Base-by-base conservation (phyloP, 2,113 vertebrate species). In the Mobula hypostoma region DNA sequence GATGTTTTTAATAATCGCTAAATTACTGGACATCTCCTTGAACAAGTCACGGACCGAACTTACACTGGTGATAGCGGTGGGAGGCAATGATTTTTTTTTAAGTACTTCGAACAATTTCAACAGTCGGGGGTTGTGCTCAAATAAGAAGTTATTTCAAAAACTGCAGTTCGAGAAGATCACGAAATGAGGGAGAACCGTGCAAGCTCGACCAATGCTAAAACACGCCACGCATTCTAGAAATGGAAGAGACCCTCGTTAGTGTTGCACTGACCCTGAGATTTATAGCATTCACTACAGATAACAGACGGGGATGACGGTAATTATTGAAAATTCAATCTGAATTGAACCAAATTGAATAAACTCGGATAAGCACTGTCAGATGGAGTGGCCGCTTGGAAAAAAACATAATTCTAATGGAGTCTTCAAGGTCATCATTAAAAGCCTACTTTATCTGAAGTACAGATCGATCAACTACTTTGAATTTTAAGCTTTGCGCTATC, bases 291-390 rank as follows among this genome's bases (percentile, higher is more conserved):
- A 76, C 27, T 93, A 29, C 21, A 66, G 61, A 56, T 21, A 29
- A 93, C 70, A 74, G 24, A 48, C 36, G 5, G 36, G 70, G 91
- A 93, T 56, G 36, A 74, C 68, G 68, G 90, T 48, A 70, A 72
- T 92, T 92, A 92, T 92, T 93, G 68, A 93, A 76, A 93, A 93
- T 74, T 93, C 70, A 56, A 93, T n/a, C 24, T 29, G 91, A 93
- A 93, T 93, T 74, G 68, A 93, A 93, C 40, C 9, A 40, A 92
- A 91, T 70, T 91, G 63, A 91, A 91, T 91, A 70, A 91, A 32
- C 17, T 74, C 24, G 90, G 90, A 48, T 40, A 40, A 74, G 40
- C 63, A 48, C 72, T 93, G 40, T 93, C 68, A 93, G 68, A 12
- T 93, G 91, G 68, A 93, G 91, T 93, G 91, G 68, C 72, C 40